Evolutionary conservation across 2,888 invertebrate genomes (phyloP).

Genomic region (Netelia virgata): DNA sequence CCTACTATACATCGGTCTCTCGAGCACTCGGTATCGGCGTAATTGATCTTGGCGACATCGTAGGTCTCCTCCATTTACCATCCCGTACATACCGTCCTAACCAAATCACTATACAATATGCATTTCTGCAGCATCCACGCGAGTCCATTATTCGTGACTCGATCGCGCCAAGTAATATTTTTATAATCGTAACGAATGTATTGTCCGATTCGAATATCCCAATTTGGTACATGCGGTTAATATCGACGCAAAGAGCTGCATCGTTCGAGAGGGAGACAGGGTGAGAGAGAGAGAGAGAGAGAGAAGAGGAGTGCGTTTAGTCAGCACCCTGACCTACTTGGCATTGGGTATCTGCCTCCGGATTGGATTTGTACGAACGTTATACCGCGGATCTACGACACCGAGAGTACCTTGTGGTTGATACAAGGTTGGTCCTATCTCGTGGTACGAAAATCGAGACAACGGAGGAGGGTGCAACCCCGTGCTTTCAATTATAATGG

Average conservation of each 20-base stretch:
- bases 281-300: slow-evolving; percentile 1
- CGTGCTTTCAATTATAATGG: no score
- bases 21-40: slow-evolving; percentile 19
- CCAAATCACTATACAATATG: background rate
- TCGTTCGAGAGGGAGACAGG: background rate
- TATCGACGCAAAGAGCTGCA: background rate
- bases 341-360: slow-evolving; percentile 64
- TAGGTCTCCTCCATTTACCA: background rate
- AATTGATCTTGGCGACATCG: slow-evolving; percentile 10
- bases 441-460: background rate
- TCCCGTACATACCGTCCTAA: background rate
- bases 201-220: no score
- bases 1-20: slow-evolving; percentile 7
- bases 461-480: no score
- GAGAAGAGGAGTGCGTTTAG: slow-evolving; percentile 1
- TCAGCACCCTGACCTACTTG: slow-evolving; percentile 75
- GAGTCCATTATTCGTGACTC: no score
- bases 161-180: no score
- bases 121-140: no score
- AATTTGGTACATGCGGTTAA: background rate
- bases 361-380: slow-evolving; percentile 42
- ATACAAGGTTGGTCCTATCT: slow-evolving; percentile 46
- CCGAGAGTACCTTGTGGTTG: slow-evolving; percentile 33
- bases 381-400: background rate
- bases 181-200: no score